Evolutionary conservation across 2,797 vertebrate genomes (phyloP).

Genomic region (Phoeniculus purpureus): DNA sequence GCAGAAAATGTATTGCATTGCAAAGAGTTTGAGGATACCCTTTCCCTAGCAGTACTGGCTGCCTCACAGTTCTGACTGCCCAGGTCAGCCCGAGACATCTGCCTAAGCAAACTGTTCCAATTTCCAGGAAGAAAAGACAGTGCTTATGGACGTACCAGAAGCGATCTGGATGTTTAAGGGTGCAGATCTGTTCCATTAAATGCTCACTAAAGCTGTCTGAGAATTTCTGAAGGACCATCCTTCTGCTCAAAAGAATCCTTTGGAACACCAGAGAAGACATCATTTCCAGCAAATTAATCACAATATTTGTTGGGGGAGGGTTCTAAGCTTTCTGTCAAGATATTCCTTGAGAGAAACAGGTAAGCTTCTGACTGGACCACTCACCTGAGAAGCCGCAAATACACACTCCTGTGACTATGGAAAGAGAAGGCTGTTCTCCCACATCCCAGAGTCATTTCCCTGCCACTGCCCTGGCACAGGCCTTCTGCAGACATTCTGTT

Average conservation of each 20-base stretch:
- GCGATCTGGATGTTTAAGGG: neutral
- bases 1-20: neutral
- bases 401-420: accelerated
- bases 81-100: neutral
- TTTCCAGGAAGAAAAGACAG: neutral
- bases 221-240: neutral
- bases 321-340: neutral
- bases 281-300: neutral
- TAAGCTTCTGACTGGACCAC: neutral
- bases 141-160: neutral
- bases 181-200: accelerated
- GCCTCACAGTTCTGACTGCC: neutral
- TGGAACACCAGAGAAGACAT: neutral
- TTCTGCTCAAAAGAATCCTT: neutral
- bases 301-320: neutral
- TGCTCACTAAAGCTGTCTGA: neutral
- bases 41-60: neutral
- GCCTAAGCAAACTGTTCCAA: neutral
- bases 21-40: neutral
- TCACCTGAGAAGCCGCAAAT: neutral
- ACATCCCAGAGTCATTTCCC: neutral
- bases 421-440: neutral
- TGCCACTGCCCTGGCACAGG: neutral
- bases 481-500: neutral
- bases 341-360: neutral